phyloP scores from a whole-genome alignment of 1,140 invertebrate genomes.

The Achroia grisella region DNA sequence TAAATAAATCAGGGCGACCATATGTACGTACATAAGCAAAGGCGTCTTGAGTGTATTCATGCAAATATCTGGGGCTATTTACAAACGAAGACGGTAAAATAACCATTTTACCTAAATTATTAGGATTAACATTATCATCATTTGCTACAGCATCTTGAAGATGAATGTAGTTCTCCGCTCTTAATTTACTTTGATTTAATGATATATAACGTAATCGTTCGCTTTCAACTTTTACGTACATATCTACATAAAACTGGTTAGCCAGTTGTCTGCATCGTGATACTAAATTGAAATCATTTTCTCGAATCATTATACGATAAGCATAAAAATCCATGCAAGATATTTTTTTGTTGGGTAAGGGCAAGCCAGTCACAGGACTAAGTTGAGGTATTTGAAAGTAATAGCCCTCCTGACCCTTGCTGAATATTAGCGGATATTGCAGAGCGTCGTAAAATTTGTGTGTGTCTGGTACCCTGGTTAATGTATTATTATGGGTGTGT shows the following conservation, averaged over 20 bases:
- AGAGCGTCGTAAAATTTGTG: slow-evolving; percentile 33
- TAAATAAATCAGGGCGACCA: slow-evolving; percentile 35
- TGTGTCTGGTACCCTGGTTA: slow-evolving; percentile 23
- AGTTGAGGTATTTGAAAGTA: slow-evolving; percentile 23
- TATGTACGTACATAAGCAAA: slow-evolving; percentile 67
- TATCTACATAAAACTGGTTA: slow-evolving; percentile 27
- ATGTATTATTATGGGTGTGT: slow-evolving; percentile 12
- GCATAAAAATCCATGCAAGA: slow-evolving; percentile 26
- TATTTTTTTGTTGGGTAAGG: slow-evolving; percentile 27
- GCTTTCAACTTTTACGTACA: slow-evolving; percentile 30
- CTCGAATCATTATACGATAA: slow-evolving; percentile 24
- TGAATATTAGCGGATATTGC: slow-evolving; percentile 25
- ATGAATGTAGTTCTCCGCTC: slow-evolving; percentile 27
- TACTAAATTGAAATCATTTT: slow-evolving; percentile 22
- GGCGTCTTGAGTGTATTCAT: slow-evolving; percentile 68
- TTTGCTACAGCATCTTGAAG: slow-evolving; percentile 27
- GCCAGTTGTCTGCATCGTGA: slow-evolving; percentile 16
- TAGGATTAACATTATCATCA: slow-evolving; percentile 29
- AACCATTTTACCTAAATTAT: slow-evolving; percentile 37
- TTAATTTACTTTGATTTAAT: slow-evolving; percentile 25
- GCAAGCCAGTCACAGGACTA: slow-evolving; percentile 10
- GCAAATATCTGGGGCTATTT: slow-evolving; percentile 59
- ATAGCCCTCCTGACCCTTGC: slow-evolving; percentile 23
- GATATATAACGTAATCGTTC: slow-evolving; percentile 21
- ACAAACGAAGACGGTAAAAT: slow-evolving; percentile 62